Base-by-base conservation (phyloP, 2,797 vertebrate species). In the Myotis myotis region DNA sequence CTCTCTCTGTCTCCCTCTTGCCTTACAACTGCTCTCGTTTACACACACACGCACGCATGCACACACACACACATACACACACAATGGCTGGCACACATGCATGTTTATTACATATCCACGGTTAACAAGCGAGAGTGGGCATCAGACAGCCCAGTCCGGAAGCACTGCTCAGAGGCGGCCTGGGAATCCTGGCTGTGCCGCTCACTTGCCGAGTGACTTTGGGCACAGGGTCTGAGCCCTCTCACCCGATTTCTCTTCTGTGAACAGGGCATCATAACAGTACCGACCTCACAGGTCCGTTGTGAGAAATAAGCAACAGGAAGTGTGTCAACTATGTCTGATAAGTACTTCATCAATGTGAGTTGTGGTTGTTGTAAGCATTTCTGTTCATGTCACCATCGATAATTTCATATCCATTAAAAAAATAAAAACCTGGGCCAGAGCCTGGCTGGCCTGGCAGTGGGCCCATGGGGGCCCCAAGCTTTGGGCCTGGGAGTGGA, bases 361-460 rank as follows among this genome's bases (percentile, higher is more conserved):
- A 86, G 72, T 68, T 93, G 49, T 80, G 91, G 74, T 70, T 89
- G 71, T 89, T 95, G 83, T 47, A 13, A 47, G 68, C 60, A 19
- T 80, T 92, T 60, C 89, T 78, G 79, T 79, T 85, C 55, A 62
- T 84, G 55, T 81, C 78, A 95, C 96, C 91, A 95, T 83, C 1
- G 30, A 97, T 95, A 53, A 94, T 96, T 97, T 97, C 87, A 89
- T 81, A 89, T 74, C 91, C 89, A 95, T 64, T 93, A 75, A 94
- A 83, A 95, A 94, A 83, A 57, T 1, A 78, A 86, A 86, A 93
- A 91, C 75, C 76, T 94, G 80, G 75, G 68, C 87, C 74, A 51
- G 79, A 94, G 80, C 25, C 80, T 89, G 36, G 44, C 75, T 92
- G 89, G 86, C 41, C 64, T 94, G 80, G 86, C 92, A 86, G 33